Conservation (phyloP, 2,113 vertebrate genomes). For the Tylochromis polylepis region DNA sequence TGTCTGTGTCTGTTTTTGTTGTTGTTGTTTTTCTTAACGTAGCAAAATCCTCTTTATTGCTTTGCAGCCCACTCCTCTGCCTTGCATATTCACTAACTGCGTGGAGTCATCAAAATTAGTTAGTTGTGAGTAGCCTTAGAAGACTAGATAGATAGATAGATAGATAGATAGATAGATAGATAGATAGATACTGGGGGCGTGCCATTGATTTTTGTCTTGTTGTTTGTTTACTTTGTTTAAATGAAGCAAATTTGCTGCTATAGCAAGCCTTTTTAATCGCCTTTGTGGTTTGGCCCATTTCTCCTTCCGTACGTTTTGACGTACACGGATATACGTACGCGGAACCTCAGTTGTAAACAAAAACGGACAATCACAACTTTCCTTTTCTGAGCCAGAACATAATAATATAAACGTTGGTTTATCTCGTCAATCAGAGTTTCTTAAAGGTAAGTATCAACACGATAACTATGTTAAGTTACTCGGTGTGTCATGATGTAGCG, state of each 20-base stretch:
- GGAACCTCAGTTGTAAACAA: conserved; percentile 64
- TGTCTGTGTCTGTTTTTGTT: conserved; percentile 2
- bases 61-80: conserved; percentile 38
- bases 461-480: not conserved
- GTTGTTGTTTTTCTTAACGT: conserved; percentile 22
- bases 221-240: not conserved
- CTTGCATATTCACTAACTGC: conserved; percentile 32
- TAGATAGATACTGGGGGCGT: not conserved
- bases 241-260: not conserved
- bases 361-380: not conserved
- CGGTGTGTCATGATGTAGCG: not conserved
- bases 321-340: not conserved
- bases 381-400: not conserved
- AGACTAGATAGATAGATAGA: conserved; percentile 8
- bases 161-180: not conserved
- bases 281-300: not conserved
- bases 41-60: conserved; percentile 38
- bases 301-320: conserved; percentile 16
- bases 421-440: not conserved
- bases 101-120: conserved; percentile 42
- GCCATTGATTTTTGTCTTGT: not conserved
- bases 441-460: conserved; percentile 1
- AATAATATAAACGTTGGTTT: not conserved
- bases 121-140: conserved; percentile 25
- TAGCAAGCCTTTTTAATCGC: not conserved